Percentiles rank a stretch among this genome's conserved stretches.
These are phyloP conservation scores for Pitta sordida DNA, from an alignment of 2,113 vertebrate genomes.

Conservation along the genomic window DNA sequence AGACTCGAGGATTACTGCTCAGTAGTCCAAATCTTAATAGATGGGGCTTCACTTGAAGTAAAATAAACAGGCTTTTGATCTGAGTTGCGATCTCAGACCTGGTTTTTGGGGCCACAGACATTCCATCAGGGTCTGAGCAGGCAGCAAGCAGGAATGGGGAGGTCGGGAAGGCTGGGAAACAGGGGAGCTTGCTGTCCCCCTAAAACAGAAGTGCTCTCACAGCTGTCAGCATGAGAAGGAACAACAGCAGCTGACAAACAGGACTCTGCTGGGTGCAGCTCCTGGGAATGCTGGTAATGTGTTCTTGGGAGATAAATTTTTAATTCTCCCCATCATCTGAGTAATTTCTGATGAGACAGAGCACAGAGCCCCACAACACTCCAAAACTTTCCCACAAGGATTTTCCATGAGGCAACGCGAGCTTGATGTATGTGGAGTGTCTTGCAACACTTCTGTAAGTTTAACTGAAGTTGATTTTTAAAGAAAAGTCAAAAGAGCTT, in stretches of 20 bases:
- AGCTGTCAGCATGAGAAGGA: background rate
- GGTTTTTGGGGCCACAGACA: background rate
- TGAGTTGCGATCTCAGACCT: background rate
- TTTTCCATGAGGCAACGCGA: background rate
- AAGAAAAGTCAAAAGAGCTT: background rate
- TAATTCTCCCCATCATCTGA: background rate
- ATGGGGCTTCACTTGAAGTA: background rate
- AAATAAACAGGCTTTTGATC: background rate
- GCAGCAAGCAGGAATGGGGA: background rate
- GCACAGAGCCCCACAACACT: background rate
- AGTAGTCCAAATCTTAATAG: background rate
- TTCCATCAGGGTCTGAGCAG: background rate
- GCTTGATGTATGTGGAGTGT: background rate
- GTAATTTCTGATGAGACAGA: background rate
- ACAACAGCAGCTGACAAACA: background rate
- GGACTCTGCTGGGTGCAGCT: background rate
- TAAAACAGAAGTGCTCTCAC: background rate
- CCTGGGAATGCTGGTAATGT: background rate
- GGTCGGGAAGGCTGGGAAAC: background rate
- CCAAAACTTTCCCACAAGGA: background rate
- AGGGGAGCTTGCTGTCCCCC: background rate
- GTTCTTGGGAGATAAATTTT: constrained; percentile 4
- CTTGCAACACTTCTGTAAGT: background rate
- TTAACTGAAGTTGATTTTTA: background rate
- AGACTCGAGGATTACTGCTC: background rate